Conservation (phyloP, 2,113 vertebrate genomes). For the Passer domesticus region DNA sequence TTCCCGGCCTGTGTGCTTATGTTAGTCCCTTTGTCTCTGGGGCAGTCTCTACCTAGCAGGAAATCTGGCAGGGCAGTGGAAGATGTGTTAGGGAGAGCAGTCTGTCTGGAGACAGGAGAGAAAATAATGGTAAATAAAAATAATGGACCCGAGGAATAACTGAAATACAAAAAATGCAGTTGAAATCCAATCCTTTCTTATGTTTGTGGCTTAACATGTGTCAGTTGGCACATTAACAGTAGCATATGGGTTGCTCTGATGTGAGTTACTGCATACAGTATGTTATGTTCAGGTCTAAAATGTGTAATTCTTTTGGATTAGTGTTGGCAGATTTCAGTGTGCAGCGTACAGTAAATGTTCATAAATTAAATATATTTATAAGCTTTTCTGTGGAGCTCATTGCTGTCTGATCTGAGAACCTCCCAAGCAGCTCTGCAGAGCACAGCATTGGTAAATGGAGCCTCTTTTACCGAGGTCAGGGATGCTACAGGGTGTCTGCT, state of each 20-base stretch:
- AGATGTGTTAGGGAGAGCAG: conserved; percentile 10
- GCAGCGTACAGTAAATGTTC: conserved; percentile 68
- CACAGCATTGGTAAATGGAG: background rate
- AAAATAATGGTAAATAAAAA: conserved; percentile 52
- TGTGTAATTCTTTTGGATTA: conserved; percentile 77
- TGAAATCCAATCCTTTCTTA: conserved; percentile 68
- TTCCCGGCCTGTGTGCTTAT: background rate
- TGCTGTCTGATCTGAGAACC: conserved; percentile 4
- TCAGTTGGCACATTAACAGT: conserved; percentile 76
- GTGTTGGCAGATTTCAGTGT: conserved; percentile 72
- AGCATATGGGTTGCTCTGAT: conserved; percentile 77
- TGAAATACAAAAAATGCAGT: conserved; percentile 58
- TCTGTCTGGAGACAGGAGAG: conserved; percentile 2
- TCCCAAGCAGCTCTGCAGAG: conserved; percentile 18
- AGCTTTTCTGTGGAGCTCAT: conserved; percentile 52
- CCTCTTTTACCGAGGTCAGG: background rate
- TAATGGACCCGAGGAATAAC: conserved; percentile 45
- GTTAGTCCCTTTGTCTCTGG: conserved; percentile 20
- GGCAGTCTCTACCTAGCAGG: conserved; percentile 34
- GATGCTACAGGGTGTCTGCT: background rate
- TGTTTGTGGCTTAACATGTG: conserved; percentile 76
- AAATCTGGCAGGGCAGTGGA: conserved; percentile 32
- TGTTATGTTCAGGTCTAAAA: conserved; percentile 75
- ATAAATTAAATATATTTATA: conserved; percentile 71
- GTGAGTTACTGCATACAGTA: conserved; percentile 75